Evolutionary conservation across 2,888 invertebrate species (phyloP), one percentile per base, ranked within the genome.

Genomic region (Erebia epiphron): DNA sequence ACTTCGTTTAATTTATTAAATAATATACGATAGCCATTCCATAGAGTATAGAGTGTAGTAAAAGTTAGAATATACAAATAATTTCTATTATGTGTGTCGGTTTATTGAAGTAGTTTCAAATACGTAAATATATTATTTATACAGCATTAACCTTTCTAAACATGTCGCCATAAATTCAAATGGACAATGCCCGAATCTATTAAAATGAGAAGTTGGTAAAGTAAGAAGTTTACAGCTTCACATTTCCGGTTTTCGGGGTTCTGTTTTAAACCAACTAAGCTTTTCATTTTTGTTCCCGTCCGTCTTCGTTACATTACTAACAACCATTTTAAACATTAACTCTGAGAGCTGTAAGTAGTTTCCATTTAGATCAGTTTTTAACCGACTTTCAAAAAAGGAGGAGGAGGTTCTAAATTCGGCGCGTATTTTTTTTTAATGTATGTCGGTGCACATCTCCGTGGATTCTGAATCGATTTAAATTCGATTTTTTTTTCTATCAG

Each of bases 111-210:
- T 54, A 50, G 60, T 66, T 54, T 61, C 49, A 61, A 49, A 65
- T 21, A 65, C 43, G 46, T 13, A 13, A 65, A 54, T 66, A 62
- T 46, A 35, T 66, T 70, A 61, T 70, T 66, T 66, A 66, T 69
- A 69, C 60, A 69, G 69, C 56, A 73, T 72, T 69, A 69, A 73
- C 61, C 67, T 66, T 77, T 75, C 79, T 80, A 82, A 82, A 84
- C 80, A 81, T 80, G 76, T 78, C 79, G 79, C 75, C 79, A 80
- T 84, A 86, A 84, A 86, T 84, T 82, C 73, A 75, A 80, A 70
- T 68, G 73, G 74, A 83, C 82, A 81, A 83, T 81, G 78, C 74
- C 75, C 71, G 56, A 76, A 77, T 80, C 82, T 81, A 83, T 84
- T 84, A 85, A 85, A 84, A 80, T 77, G 75, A 79, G 75, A 78